Percentiles rank a stretch among this genome's conserved stretches.
phyloP scores from a whole-genome alignment of 1,140 invertebrate species.

The Ceratoteleas bidentatus region DNA sequence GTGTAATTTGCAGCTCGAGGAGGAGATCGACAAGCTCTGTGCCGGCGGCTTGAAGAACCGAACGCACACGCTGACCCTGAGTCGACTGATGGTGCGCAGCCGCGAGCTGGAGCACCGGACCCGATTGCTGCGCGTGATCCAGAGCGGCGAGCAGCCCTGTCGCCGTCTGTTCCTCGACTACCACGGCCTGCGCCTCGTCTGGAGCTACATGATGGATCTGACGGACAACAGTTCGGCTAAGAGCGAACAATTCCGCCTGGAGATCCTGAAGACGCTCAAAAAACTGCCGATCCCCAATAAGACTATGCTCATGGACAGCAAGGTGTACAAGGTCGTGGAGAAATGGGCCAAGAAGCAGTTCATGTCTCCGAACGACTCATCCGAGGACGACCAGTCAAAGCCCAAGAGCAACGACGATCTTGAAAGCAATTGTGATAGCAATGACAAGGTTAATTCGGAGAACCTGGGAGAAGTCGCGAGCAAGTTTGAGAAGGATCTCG shows the following conservation, averaged over 20 bases:
- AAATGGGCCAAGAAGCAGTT: constrained; percentile 85
- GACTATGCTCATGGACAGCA: constrained; percentile 95
- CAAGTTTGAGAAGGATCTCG: constrained; percentile 70
- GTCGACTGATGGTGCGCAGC: constrained; percentile 94
- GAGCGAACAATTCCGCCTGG: constrained; percentile 83
- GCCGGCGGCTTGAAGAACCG: constrained; percentile 92
- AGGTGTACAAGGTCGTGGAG: constrained; percentile 91
- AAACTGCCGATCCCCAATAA: constrained; percentile 95
- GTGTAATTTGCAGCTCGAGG: constrained; percentile 84
- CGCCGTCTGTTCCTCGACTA: constrained; percentile 96
- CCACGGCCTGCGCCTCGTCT: constrained; percentile 93
- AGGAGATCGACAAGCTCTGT: constrained; percentile 88
- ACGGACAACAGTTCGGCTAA: constrained; percentile 80
- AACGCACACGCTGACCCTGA: constrained; percentile 92
- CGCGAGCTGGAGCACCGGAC: constrained; percentile 89
- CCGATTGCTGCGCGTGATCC: constrained; percentile 86
- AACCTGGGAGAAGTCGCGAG: constrained; percentile 14
- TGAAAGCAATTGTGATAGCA: constrained; percentile 65
- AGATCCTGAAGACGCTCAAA: constrained; percentile 90
- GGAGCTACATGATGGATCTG: constrained; percentile 94
- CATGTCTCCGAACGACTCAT: constrained; percentile 74
- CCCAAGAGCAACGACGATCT: constrained; percentile 58
- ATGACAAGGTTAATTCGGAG: constrained; percentile 67
- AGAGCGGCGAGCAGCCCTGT: constrained; percentile 89
- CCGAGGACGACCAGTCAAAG: constrained; percentile 77